A percentile compares a stretch with the other conserved stretches of the same genome.
These are phyloP conservation scores for Amphimallon solstitiale DNA, from an alignment of 2,888 invertebrate species.

Conservation along the genomic window DNA sequence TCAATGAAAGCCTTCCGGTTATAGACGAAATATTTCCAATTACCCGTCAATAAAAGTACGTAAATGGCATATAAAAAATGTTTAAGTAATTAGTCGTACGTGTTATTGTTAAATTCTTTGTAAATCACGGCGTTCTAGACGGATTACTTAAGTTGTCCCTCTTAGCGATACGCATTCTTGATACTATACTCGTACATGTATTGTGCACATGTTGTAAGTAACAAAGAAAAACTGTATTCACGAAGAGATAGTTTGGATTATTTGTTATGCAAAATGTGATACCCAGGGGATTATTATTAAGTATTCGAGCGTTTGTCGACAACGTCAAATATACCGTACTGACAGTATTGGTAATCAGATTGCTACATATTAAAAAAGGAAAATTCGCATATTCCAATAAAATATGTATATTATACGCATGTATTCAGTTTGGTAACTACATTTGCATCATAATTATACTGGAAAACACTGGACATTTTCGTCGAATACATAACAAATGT, in stretches of 20 bases:
- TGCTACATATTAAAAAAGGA: too few species aligned
- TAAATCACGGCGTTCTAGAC: slow-evolving; percentile 34
- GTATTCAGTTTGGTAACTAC: too few species aligned
- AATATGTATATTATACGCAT: too few species aligned
- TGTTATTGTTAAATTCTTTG: slow-evolving; percentile 38
- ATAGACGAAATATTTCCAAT: slow-evolving; percentile 23
- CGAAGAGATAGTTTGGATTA: slow-evolving; percentile 1
- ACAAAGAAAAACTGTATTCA: neutral
- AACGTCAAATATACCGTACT: neutral
- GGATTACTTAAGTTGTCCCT: slow-evolving; percentile 42
- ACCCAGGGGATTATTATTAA: slow-evolving; percentile 8
- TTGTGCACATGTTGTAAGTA: neutral
- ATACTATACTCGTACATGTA: neutral
- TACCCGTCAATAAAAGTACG: slow-evolving; percentile 27
- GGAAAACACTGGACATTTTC: too few species aligned
- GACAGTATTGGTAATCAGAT: neutral
- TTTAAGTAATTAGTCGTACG: slow-evolving; percentile 34
- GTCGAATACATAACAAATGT: too few species aligned
- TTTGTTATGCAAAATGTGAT: slow-evolving; percentile 6
- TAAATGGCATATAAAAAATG: slow-evolving; percentile 29
- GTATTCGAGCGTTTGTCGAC: neutral
- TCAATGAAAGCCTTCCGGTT: slow-evolving; percentile 22
- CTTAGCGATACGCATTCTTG: slow-evolving; percentile 32
- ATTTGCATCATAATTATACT: too few species aligned
- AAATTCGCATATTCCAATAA: too few species aligned